A percentile compares a stretch with the other conserved stretches of the same genome.
Conservation (phyloP, 2,797 vertebrate species). For the Muscicapa striata region DNA sequence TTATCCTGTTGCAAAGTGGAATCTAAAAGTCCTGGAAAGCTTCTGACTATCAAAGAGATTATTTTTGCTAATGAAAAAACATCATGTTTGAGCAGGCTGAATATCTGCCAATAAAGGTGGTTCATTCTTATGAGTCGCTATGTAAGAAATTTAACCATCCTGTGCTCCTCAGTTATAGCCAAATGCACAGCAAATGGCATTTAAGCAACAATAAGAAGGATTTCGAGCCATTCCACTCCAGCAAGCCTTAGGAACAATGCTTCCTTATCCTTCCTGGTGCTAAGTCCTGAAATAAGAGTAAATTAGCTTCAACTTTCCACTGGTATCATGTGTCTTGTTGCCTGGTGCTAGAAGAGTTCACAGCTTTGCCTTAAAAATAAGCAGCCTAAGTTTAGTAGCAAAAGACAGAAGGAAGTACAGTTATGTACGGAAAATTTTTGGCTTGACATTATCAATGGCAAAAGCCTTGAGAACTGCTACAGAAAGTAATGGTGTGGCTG, state of each 20-base stretch:
- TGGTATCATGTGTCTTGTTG: background rate
- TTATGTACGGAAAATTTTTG: background rate
- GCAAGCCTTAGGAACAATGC: background rate
- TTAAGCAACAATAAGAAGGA: background rate
- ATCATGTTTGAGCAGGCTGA: background rate
- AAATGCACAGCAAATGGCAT: background rate
- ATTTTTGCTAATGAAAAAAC: background rate
- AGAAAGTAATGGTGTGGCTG: background rate
- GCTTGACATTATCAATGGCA: background rate
- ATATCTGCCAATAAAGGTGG: background rate
- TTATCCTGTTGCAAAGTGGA: background rate
- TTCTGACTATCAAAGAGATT: background rate
- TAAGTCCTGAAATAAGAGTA: slow-evolving; percentile 6
- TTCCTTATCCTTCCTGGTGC: background rate
- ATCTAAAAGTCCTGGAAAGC: background rate
- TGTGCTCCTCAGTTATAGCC: background rate
- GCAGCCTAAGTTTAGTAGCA: accelerated
- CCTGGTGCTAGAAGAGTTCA: background rate
- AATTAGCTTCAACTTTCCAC: slow-evolving; percentile 36
- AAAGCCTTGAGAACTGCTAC: background rate
- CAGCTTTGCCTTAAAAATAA: background rate
- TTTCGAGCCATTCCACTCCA: background rate
- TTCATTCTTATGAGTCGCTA: background rate
- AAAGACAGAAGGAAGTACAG: background rate
- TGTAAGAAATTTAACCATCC: background rate